Evolutionary conservation across 2,888 invertebrate genomes (phyloP), one percentile per base, ranked within the genome.

Genomic region (Diogma glabrata): DNA sequence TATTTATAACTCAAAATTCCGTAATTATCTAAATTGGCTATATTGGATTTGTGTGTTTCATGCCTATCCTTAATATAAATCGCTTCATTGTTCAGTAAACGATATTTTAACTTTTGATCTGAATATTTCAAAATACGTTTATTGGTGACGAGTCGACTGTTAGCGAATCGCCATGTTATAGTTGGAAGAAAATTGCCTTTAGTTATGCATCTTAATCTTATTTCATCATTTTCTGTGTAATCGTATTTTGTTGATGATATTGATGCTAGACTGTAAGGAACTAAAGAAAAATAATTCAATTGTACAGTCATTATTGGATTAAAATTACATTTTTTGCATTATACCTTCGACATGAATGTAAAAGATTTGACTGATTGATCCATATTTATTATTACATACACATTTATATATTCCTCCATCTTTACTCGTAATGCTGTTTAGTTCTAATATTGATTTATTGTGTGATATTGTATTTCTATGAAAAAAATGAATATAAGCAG

Each of bases 321-420:
- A n/a, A n/a, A n/a, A n/a, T n/a, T n/a, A n/a, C n/a, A n/a, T n/a
- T n/a, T n/a, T n/a, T n/a, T n/a, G n/a, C 9, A 22, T 3, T 22
- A 22, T 43, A 22, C 43, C 14, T 12, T 43, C 22, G n/a, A 43
- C 43, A 12, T 5, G n/a, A 7, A 43, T 14, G 14, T 43, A 43
- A 43, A 43, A 43, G n/a, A 43, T 43, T 12, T 22, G 22, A 8
- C 7, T 7, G 7, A 43, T 22, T 43, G 20, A 22, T 7, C 43
- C 22, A 43, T 12, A 22, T 22, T 3, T 12, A 22, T 22, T 43
- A 2, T 22, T 23, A 43, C 43, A 20, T 22, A 43, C 2, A 43
- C 43, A 43, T 43, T 43, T 43, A 10, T 43, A 43, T 12, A 43
- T 43, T 8, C 43, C 43, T 14, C 43, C 23, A 22, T 43, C 14